A percentile compares a stretch with the other conserved stretches of the same genome.
Conservation (phyloP, 2,797 vertebrate genomes). For the Bradypodion pumilum region DNA sequence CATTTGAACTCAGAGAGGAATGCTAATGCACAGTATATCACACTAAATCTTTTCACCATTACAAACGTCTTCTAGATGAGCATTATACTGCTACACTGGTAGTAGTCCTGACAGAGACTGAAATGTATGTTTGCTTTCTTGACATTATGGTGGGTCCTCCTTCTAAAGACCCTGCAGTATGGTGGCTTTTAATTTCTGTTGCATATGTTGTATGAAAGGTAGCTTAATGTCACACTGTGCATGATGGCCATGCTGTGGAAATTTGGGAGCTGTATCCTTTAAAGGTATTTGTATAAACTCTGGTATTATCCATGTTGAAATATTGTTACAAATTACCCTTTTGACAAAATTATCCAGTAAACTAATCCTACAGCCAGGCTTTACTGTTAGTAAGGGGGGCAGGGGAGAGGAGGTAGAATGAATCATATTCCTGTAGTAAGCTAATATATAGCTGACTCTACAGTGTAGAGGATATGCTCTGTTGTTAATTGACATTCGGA, state of each 20-base stretch:
- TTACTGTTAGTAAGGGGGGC: neutral
- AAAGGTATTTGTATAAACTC: neutral
- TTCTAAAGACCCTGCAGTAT: neutral
- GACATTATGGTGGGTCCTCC: neutral
- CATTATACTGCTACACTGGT: no score
- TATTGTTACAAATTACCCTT: neutral
- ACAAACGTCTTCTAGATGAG: neutral
- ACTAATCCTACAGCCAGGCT: constrained; percentile 6
- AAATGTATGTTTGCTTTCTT: neutral
- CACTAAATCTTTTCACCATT: no score
- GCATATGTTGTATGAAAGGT: neutral
- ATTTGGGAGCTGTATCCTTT: neutral
- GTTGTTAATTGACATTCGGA: neutral
- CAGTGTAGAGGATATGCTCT: neutral
- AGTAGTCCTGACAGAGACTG: no score
- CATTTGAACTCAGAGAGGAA: no score
- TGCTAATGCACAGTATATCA: no score
- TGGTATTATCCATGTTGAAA: neutral
- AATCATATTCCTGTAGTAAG: neutral
- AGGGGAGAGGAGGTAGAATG: neutral
- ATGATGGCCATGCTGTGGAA: neutral
- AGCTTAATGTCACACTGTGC: neutral
- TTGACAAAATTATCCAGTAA: neutral
- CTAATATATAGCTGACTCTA: neutral
- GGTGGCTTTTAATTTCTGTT: neutral